Percentiles rank a stretch among this genome's conserved stretches.
Conservation (phyloP, 1,140 invertebrate species). For the Magallana angulata region DNA sequence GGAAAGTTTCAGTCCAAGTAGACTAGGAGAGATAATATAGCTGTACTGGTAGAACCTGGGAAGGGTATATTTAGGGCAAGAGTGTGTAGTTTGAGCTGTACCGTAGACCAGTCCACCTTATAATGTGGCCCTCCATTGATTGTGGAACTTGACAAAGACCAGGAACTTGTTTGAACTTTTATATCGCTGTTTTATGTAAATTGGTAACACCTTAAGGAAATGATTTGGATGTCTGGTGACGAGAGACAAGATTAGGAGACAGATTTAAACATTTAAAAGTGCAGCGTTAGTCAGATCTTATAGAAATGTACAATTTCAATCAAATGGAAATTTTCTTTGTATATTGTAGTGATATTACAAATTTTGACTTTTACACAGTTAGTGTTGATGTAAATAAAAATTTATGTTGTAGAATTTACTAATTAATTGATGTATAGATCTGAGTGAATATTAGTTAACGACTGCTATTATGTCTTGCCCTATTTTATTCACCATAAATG, state of each 20-base stretch:
- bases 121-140: too few relatives aligned
- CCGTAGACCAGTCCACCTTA: too few relatives aligned
- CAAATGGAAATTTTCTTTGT: neutral
- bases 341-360: neutral
- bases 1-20: conserved; percentile 67
- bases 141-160: neutral
- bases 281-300: too few relatives aligned
- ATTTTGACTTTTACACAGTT: neutral
- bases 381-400: neutral
- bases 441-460: neutral
- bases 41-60: too few relatives aligned
- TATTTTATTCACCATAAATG: neutral
- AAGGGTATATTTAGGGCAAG: too few relatives aligned
- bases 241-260: neutral
- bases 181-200: neutral
- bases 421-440: neutral
- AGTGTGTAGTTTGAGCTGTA: too few relatives aligned
- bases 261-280: too few relatives aligned
- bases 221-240: neutral
- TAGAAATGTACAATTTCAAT: too few relatives aligned
- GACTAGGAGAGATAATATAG: neutral
- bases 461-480: conserved; percentile 7
- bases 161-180: neutral
- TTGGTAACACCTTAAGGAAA: neutral
- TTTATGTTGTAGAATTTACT: too few relatives aligned